phyloP scores from a whole-genome alignment of 2,888 invertebrate species.

The Ormyrus rosae region DNA sequence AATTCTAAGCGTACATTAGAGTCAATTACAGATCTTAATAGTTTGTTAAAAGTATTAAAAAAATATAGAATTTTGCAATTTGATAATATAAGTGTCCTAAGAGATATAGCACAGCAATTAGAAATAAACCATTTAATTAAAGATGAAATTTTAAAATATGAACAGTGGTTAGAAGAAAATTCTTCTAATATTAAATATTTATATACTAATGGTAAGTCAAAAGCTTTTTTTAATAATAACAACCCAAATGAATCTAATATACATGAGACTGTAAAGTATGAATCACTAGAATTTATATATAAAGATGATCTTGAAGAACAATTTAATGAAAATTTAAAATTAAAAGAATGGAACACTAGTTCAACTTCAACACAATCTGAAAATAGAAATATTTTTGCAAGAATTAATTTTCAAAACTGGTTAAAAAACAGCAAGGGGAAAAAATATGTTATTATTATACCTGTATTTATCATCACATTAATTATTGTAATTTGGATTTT shows the following conservation, averaged over 20 bases:
- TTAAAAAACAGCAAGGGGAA: not conserved
- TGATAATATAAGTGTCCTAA: slow-evolving; percentile 62
- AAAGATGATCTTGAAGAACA: slow-evolving; percentile 29
- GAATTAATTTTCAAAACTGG: not conserved
- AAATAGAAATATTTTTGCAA: slow-evolving; percentile 6
- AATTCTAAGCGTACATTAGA: slow-evolving; percentile 63
- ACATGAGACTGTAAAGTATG: not conserved
- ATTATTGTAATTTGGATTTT: slow-evolving; percentile 12
- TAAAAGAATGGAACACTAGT: not conserved
- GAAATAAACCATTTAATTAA: slow-evolving; percentile 57
- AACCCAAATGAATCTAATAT: slow-evolving; percentile 4
- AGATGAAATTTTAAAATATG: slow-evolving; percentile 60
- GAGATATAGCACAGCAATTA: slow-evolving; percentile 61
- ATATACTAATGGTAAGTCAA: slow-evolving; percentile 51
- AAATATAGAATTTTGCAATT: slow-evolving; percentile 63
- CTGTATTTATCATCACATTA: slow-evolving; percentile 15
- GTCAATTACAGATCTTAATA: slow-evolving; percentile 61
- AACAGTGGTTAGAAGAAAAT: slow-evolving; percentile 49
- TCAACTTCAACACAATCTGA: not conserved
- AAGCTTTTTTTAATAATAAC: slow-evolving; percentile 31
- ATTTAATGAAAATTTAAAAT: slow-evolving; percentile 5
- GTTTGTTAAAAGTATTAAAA: slow-evolving; percentile 65
- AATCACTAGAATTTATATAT: no score
- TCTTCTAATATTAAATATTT: slow-evolving; percentile 43
- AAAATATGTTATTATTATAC: slow-evolving; percentile 9